Evolutionary conservation across 2,888 invertebrate genomes (phyloP).

Genomic region (Sphaeridia pumilis): DNA sequence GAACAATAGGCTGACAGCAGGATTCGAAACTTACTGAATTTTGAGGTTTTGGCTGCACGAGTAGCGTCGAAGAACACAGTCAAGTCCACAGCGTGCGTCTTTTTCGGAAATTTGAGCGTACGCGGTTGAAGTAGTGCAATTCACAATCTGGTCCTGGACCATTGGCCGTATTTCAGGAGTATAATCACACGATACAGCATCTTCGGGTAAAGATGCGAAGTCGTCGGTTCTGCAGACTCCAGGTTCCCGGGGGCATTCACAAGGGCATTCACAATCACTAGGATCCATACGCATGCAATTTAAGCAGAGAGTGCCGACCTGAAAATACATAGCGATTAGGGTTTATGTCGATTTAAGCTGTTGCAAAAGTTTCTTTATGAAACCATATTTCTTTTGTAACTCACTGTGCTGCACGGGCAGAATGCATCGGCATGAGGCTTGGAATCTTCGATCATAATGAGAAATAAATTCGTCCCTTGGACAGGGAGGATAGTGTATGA

Average conservation of each 20-base stretch:
- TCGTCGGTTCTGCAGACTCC: conserved; percentile 42
- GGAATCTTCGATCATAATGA: conserved; percentile 77
- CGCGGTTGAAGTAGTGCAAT: conserved; percentile 3
- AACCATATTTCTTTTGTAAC: not conserved
- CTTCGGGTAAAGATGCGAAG: conserved; percentile 17
- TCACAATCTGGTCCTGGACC: conserved; percentile 6
- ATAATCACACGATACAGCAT: conserved; percentile 20
- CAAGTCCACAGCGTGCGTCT: conserved; percentile 1
- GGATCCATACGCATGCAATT: conserved; percentile 91
- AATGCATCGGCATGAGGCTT: conserved; percentile 65
- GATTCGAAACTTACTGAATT: conserved; percentile 4
- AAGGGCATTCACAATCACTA: conserved; percentile 88
- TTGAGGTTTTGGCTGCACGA: conserved; percentile 1
- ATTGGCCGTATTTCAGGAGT: conserved; percentile 21
- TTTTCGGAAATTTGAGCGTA: not conserved
- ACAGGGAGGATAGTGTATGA: conserved; percentile 72
- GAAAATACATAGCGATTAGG: conserved; percentile 4
- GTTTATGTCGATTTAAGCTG: not conserved
- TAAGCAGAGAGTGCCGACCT: conserved; percentile 69
- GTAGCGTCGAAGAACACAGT: conserved; percentile 3
- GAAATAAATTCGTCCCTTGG: conserved; percentile 74
- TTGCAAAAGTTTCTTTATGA: not conserved
- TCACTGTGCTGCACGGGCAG: conserved; percentile 80
- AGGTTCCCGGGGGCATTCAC: conserved; percentile 62
- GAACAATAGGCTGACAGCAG: not conserved